Evolutionary conservation across 2,888 invertebrate genomes (phyloP).

Genomic region (Plemyria rubiginata): DNA sequence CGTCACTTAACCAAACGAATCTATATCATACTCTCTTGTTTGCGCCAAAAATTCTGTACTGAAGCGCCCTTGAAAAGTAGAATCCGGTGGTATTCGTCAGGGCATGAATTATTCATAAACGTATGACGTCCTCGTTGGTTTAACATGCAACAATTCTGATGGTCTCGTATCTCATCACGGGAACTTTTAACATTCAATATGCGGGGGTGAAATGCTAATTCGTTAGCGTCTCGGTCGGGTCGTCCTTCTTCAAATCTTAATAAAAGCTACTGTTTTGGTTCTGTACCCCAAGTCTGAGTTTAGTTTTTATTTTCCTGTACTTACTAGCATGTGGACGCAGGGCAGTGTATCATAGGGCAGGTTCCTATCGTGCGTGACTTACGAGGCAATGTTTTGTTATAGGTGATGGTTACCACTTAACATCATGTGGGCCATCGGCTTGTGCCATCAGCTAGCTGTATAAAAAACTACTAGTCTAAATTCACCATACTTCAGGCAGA

Average conservation of each 20-base stretch:
- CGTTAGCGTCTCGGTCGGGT: background rate
- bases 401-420: too few relatives aligned
- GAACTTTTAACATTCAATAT: slow-evolving; percentile 9
- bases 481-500: too few relatives aligned
- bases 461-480: too few relatives aligned
- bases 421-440: too few relatives aligned
- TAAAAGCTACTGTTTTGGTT: background rate
- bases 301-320: too few relatives aligned
- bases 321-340: too few relatives aligned
- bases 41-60: slow-evolving; percentile 25
- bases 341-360: too few relatives aligned
- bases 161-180: slow-evolving; percentile 8
- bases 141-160: slow-evolving; percentile 37
- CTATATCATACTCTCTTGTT: slow-evolving; percentile 28
- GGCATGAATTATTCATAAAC: slow-evolving; percentile 64
- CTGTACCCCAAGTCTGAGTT: too few relatives aligned
- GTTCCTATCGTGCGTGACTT: too few relatives aligned
- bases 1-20: slow-evolving; percentile 25
- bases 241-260: background rate
- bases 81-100: slow-evolving; percentile 58
- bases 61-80: slow-evolving; percentile 57
- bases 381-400: too few relatives aligned
- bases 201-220: background rate
- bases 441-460: too few relatives aligned
- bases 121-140: slow-evolving; percentile 44